Conservation (phyloP, 2,888 invertebrate genomes). For the Galeruca laticollis region DNA sequence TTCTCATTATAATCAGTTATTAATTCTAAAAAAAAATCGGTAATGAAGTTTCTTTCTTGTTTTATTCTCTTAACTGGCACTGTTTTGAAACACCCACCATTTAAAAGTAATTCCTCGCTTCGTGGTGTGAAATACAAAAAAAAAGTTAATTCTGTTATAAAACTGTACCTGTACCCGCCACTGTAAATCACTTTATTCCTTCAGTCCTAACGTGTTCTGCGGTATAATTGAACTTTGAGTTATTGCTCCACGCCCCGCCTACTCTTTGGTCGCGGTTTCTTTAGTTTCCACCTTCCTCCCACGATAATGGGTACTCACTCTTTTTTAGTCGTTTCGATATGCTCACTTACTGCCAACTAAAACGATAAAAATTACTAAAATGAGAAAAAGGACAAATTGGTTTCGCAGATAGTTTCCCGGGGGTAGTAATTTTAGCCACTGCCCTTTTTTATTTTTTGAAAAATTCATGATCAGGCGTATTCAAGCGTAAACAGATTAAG, state of each 20-base stretch:
- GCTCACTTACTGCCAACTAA: conserved; percentile 41
- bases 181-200: conserved; percentile 58
- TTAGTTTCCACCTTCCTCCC: conserved; percentile 56
- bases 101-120: conserved; percentile 1
- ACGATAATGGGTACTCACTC: conserved; percentile 49
- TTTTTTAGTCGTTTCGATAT: conserved; percentile 43
- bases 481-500: neutral
- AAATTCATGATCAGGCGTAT: neutral
- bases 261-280: conserved; percentile 55
- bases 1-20: too few relatives aligned
- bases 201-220: conserved; percentile 58
- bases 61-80: neutral
- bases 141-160: conserved; percentile 16
- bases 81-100: conserved; percentile 5
- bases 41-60: neutral
- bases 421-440: conserved; percentile 11
- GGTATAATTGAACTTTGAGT: conserved; percentile 66
- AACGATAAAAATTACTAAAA: conserved; percentile 17
- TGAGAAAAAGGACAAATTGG: conserved; percentile 15
- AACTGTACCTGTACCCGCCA: conserved; percentile 36
- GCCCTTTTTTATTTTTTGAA: neutral
- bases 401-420: conserved; percentile 9
- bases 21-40: neutral
- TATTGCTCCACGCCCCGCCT: conserved; percentile 61
- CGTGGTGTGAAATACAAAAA: conserved; percentile 11